Evolutionary conservation across 2,888 invertebrate species (phyloP).

Genomic region (Patella ulyssiponensis): DNA sequence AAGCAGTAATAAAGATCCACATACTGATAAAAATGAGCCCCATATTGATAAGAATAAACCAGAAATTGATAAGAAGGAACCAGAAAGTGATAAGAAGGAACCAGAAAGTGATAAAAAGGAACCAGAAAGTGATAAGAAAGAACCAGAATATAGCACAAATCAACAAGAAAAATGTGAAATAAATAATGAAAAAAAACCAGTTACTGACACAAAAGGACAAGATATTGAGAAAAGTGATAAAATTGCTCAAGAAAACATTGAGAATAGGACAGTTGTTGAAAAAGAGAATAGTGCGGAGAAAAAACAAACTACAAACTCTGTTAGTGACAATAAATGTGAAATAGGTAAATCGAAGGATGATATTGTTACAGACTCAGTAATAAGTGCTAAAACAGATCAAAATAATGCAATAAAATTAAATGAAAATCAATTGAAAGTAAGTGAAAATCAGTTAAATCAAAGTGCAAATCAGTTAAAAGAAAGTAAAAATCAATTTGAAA

Average conservation of each 20-base stretch:
- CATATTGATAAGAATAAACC: neutral
- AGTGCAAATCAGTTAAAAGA: constrained; percentile 58
- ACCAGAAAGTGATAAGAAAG: neutral
- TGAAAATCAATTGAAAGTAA: no score
- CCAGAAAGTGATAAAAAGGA: neutral
- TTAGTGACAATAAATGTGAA: no score
- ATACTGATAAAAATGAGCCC: neutral
- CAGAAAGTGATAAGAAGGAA: neutral
- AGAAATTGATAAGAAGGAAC: neutral
- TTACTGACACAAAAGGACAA: neutral
- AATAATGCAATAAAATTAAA: no score
- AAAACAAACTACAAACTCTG: constrained; percentile 46
- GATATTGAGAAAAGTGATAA: constrained; percentile 1
- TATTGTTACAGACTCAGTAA: no score
- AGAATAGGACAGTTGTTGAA: constrained; percentile 5
- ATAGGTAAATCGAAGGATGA: no score
- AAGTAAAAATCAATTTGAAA: constrained; percentile 59
- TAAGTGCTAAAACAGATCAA: no score
- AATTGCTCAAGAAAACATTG: neutral
- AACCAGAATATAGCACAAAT: no score
- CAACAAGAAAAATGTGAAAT: no score
- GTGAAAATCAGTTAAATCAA: no score
- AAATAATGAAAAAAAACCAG: no score
- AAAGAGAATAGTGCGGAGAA: constrained; percentile 71
- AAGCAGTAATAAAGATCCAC: neutral